Base-by-base conservation (phyloP, 2,113 vertebrate genomes). In the Calypte anna region DNA sequence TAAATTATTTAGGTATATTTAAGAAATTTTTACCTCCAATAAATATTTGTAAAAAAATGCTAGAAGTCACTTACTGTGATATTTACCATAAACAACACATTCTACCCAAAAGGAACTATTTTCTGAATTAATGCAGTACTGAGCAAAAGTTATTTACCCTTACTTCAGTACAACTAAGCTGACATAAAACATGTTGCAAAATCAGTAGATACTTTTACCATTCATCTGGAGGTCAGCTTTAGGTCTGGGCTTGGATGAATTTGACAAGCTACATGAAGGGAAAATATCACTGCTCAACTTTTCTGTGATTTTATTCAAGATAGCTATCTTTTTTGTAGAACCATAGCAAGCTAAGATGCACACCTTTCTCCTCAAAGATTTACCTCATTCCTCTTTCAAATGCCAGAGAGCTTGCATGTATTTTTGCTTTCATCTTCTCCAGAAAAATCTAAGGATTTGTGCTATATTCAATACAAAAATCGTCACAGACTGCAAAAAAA, bases 41-140 rank as follows among this genome's bases (percentile, higher is more conserved):
- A 95, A 90, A 68, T 81, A 72, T 53, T 68, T 96, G 79, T 81
- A 88, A 90, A 90, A 62, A 95, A 86, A 86, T 57, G 48, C 40
- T 82, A 62, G 33, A 91, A 88, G 21, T 59, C 28, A 44, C 38
- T 77, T 85, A 53, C 13, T 68, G 3, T 38, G 83, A 63, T 28
- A 78, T 75, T 86, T 88, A 81, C 12, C 46, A 75, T 44, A 48
- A 85, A 8, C 18, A 87, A 73, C 22, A 53, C 6, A 17, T 62
- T 91, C 64, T 55, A 27, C 62, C 27, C 81, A 38, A 63, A 51
- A 50, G 4, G 6, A 18, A 70, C 4, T 10, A 24, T 62, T 87
- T 92, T 82, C 82, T 72, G 61, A 61, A n/a, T 30, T 74, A 70
- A 55, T 61, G 67, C 1, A 11, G 21, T 48, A 57, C 21, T 28